These are phyloP conservation scores for Saccopteryx bilineata DNA, from an alignment of 2,113 vertebrate genomes.

Conservation along the genomic window DNA sequence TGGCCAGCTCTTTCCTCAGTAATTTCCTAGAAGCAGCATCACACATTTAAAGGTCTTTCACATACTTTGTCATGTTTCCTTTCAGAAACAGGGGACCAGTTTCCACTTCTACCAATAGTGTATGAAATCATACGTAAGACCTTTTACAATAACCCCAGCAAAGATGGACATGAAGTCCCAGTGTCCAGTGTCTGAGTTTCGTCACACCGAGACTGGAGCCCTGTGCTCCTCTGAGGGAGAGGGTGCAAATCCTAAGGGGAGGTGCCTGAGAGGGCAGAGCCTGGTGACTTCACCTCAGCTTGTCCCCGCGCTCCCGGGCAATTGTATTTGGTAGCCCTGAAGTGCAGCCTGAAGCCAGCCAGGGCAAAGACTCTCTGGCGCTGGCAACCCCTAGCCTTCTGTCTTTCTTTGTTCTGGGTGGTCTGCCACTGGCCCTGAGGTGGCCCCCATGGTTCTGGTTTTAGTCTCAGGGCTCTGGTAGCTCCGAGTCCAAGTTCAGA, in stretches of 20 bases:
- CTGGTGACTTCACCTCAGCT: neutral
- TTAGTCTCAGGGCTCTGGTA: neutral
- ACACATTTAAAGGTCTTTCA: neutral
- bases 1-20: conserved; percentile 18
- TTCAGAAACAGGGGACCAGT: neutral
- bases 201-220: neutral
- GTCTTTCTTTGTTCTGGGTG: neutral
- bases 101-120: neutral
- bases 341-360: neutral
- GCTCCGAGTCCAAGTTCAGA: neutral
- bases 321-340: neutral
- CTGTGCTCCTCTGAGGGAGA: neutral
- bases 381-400: neutral
- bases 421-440: neutral
- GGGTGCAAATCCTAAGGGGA: neutral
- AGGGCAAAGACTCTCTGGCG: neutral
- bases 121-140: neutral
- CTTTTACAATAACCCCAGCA: neutral
- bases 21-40: conserved; percentile 42
- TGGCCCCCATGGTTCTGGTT: neutral
- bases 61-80: neutral
- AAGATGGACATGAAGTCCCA: neutral
- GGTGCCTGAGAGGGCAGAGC: neutral
- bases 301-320: neutral
- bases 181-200: neutral